Evolutionary conservation across 2,113 vertebrate species (phyloP).

Genomic region (Suricata suricatta): DNA sequence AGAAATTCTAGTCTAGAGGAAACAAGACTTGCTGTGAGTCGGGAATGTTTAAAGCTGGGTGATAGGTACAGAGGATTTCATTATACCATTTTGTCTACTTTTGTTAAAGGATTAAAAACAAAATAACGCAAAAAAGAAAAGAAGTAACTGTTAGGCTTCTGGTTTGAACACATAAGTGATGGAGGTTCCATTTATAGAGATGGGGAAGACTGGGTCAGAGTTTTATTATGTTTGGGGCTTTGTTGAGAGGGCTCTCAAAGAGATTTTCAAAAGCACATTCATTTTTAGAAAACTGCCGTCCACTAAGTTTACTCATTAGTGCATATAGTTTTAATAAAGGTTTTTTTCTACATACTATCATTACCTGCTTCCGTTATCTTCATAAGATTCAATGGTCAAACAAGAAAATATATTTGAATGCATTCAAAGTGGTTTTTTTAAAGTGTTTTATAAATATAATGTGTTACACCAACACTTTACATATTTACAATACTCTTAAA

Average conservation of each 20-base stretch:
- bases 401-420: not conserved
- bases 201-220: not conserved
- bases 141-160: not conserved
- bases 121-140: not conserved
- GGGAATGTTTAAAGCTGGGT: not conserved
- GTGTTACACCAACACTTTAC: not conserved
- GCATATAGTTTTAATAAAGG: not conserved
- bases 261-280: not conserved
- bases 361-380: not conserved
- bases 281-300: not conserved
- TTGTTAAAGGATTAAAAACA: slow-evolving; percentile 18
- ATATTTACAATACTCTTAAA: slow-evolving; percentile 5
- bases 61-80: not conserved
- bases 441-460: not conserved
- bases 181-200: not conserved
- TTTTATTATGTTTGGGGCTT: not conserved
- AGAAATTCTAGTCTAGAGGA: not conserved
- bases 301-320: not conserved
- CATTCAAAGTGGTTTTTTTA: not conserved
- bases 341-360: not conserved
- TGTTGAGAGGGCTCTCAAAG: not conserved
- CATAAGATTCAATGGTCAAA: not conserved
- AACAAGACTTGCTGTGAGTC: not conserved
- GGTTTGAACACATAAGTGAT: slow-evolving; percentile 11
- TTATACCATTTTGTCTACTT: not conserved